Evolutionary conservation across 2,797 vertebrate species (phyloP).

Genomic region (Thripadectes ignobilis): DNA sequence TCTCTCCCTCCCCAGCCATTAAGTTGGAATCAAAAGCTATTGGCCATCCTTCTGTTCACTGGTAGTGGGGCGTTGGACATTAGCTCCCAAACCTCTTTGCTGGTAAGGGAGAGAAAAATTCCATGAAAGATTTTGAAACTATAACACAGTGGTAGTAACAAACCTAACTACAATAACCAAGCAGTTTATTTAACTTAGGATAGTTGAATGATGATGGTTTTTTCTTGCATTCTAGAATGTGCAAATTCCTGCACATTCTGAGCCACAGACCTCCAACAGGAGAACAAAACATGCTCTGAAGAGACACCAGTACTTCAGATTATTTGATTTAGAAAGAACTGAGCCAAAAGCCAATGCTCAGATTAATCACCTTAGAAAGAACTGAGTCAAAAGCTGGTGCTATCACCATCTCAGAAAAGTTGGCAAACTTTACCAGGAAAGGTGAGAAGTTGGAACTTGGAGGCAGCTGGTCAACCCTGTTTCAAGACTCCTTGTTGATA

Average conservation of each 20-base stretch:
- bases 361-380: neutral
- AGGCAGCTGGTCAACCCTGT: neutral
- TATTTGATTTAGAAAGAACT: neutral
- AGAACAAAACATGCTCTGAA: neutral
- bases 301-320: neutral
- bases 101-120: too few species aligned
- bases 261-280: neutral
- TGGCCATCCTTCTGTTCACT: too few species aligned
- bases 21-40: too few species aligned
- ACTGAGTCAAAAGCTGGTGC: neutral
- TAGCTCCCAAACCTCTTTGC: too few species aligned
- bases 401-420: neutral
- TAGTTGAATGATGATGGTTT: rapidly evolving
- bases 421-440: neutral
- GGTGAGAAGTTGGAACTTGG: neutral
- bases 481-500: neutral
- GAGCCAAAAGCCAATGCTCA: neutral
- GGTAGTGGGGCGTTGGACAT: too few species aligned
- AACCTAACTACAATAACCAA: neutral
- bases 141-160: neutral
- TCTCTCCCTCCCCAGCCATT: too few species aligned
- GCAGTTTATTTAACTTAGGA: neutral
- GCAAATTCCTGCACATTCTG: neutral
- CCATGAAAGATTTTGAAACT: too few species aligned
- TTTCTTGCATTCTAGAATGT: neutral